Base-by-base conservation (phyloP, 1,140 invertebrate genomes). In the Papilio glaucus region DNA sequence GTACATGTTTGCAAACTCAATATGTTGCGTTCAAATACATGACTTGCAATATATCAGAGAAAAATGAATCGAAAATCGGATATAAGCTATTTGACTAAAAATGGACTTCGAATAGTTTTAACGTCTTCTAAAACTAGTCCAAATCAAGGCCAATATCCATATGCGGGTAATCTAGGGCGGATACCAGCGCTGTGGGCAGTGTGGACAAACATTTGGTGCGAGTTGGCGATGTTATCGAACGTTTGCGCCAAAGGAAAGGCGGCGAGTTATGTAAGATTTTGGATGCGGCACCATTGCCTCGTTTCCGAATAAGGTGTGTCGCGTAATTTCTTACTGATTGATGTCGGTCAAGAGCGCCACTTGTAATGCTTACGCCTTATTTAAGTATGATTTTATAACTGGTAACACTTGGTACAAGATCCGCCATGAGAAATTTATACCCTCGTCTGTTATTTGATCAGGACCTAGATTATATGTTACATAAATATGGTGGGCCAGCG, bases 201-300 rank as follows among this genome's bases (percentile, higher is more conserved):
- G 60, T 53, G 15, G 45, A 21, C 45, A 53, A 53, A 57, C 5
- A 57, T 57, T 57, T 57, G 49, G 18, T 69, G 57, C 70, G 77
- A 41, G 65, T 79, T 72, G 78, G 74, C 65, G 18, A 8, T 71
- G 53, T 74, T 75, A 75, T 65, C 75, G 73, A 78, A 77, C 72
- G 63, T 75, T 75, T 73, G 69, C 57, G 24, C 69, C 60, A 75
- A 74, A 60, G 53, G 72, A 77, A 80, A 82, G 77, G 78, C 76
- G 49, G 1, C 71, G 62, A 7, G 71, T 85, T 85, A 85, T 69
- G 75, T 82, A 84, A 86, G 13, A 61, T 71, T 74, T 80, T 74
- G 79, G 70, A 76, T 76, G 77, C 75, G 84, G 68, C 85, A 79
- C 76, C 80, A 74, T 85, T 80, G 75, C 82, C 79, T 68, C 33